phyloP scores from a whole-genome alignment of 2,797 vertebrate genomes.

The Rachycentron canadum region DNA sequence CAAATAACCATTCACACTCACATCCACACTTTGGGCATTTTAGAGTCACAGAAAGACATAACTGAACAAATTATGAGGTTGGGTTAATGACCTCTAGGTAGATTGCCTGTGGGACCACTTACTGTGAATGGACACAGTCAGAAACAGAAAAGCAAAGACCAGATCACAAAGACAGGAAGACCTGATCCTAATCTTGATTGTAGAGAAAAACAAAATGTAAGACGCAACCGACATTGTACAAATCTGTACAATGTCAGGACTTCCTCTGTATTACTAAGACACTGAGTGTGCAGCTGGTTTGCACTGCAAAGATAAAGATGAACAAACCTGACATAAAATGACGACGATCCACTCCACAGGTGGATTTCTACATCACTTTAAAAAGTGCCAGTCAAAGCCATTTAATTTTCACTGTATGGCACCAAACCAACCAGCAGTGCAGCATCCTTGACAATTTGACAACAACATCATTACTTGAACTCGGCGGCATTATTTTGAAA shows the following conservation, averaged over 20 bases:
- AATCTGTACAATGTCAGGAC: slow-evolving; percentile 12
- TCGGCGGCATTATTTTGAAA: slow-evolving; percentile 35
- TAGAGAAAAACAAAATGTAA: slow-evolving; percentile 3
- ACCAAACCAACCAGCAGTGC: slow-evolving; percentile 17
- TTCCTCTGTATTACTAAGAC: not conserved
- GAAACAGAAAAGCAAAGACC: too few relatives aligned
- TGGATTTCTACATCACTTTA: slow-evolving; percentile 43
- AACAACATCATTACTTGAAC: slow-evolving; percentile 28
- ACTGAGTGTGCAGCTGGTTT: not conserved
- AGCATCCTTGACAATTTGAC: slow-evolving; percentile 40
- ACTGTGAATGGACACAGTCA: too few relatives aligned
- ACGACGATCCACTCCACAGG: slow-evolving; percentile 1
- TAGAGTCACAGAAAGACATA: not conserved
- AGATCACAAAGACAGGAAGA: too few relatives aligned
- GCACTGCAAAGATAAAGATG: not conserved
- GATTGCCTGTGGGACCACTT: too few relatives aligned
- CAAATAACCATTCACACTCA: too few relatives aligned
- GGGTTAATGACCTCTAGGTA: too few relatives aligned
- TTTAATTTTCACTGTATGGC: slow-evolving; percentile 24
- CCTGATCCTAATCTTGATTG: not conserved
- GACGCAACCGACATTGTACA: not conserved
- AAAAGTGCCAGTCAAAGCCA: slow-evolving; percentile 40
- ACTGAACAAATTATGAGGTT: not conserved
- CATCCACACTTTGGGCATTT: too few relatives aligned
- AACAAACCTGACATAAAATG: not conserved